Percentiles rank a stretch among this genome's conserved stretches.
Evolutionary conservation across 2,888 invertebrate species (phyloP).

Genomic region (Fragum fragum): DNA sequence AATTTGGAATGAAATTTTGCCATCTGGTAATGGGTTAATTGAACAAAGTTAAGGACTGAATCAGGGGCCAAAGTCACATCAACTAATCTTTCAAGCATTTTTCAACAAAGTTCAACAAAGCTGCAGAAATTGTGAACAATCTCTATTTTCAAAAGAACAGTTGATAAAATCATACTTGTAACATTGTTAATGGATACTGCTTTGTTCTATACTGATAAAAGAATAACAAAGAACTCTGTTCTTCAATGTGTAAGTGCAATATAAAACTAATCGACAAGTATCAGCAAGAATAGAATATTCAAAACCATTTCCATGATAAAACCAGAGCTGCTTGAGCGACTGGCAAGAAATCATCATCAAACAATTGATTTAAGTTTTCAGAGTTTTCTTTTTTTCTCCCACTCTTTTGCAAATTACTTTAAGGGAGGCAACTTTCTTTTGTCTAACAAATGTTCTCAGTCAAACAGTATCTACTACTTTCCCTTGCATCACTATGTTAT

Average conservation of each 20-base stretch:
- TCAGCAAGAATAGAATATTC: not conserved
- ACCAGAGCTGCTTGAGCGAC: too few relatives aligned
- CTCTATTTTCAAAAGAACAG: not conserved
- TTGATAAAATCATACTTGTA: conserved; percentile 11
- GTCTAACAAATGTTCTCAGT: too few relatives aligned
- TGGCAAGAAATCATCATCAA: too few relatives aligned
- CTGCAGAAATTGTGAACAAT: conserved; percentile 2
- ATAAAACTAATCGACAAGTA: not conserved
- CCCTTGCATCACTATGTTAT: too few relatives aligned
- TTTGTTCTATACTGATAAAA: conserved; percentile 4
- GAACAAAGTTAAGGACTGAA: not conserved
- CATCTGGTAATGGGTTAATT: too few relatives aligned
- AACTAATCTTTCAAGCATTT: not conserved
- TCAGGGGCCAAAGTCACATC: not conserved
- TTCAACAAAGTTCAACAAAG: not conserved
- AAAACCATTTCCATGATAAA: too few relatives aligned
- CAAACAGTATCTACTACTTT: too few relatives aligned
- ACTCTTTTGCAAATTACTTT: too few relatives aligned
- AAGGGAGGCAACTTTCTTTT: too few relatives aligned
- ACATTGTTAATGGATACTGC: conserved; percentile 11
- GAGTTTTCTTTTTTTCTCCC: too few relatives aligned
- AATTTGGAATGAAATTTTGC: too few relatives aligned
- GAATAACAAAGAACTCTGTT: not conserved
- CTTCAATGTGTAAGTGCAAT: not conserved
- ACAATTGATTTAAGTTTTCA: too few relatives aligned